phyloP scores from a whole-genome alignment of 64 coral and sea anemone genomes.

The Montipora sp. region DNA sequence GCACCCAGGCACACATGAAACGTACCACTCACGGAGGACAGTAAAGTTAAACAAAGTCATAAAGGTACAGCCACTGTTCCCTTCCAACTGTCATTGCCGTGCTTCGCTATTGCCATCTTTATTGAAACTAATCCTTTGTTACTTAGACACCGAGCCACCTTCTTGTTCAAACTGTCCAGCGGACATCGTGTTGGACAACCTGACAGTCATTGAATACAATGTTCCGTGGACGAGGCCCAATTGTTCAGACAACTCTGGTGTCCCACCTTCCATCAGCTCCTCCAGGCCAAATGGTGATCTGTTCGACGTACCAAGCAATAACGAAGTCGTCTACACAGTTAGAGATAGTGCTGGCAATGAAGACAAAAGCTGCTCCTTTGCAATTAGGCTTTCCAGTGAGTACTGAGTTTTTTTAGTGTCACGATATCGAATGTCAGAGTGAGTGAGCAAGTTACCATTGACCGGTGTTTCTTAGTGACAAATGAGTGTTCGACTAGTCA shows the following conservation, averaged over 20 bases:
- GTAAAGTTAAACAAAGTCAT: no score
- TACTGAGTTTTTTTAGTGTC: not conserved
- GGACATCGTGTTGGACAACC: not conserved
- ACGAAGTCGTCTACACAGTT: conserved; percentile 2
- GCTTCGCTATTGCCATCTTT: no score
- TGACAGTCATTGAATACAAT: not conserved
- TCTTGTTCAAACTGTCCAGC: conserved; percentile 39
- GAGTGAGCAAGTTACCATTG: no score
- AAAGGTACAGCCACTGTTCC: no score
- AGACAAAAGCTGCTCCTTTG: conserved; percentile 38
- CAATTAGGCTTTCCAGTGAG: conserved; percentile 52
- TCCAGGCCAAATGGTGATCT: not conserved
- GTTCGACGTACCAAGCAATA: not conserved
- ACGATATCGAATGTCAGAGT: no score
- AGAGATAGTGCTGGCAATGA: not conserved
- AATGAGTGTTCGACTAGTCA: no score
- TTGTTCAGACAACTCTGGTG: conserved; percentile 64
- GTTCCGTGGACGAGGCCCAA: conserved; percentile 36
- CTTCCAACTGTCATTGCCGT: no score
- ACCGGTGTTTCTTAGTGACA: no score
- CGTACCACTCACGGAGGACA: no score
- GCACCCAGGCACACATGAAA: no score
- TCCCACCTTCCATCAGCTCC: not conserved
- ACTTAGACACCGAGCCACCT: conserved; percentile 52
- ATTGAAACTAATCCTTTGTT: not conserved